Base-by-base conservation (phyloP, 2,888 invertebrate species). In the Hedya salicella region DNA sequence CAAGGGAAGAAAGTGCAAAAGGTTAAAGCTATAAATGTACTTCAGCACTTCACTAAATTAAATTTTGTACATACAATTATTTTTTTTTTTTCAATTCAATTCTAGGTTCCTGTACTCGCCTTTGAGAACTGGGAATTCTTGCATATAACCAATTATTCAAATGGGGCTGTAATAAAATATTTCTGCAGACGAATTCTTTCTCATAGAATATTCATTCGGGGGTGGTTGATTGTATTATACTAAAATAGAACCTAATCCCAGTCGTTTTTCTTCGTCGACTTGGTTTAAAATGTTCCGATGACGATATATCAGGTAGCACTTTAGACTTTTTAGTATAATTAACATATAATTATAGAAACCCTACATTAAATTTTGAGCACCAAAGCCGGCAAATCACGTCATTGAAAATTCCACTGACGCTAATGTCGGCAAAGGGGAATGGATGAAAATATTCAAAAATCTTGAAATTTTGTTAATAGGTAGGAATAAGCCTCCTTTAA, bases 141-240 rank as follows among this genome's bases (percentile, higher is more conserved):
- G 46, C 39, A 65, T 65, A 59, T 59, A 59, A 50, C 64, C 52
- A 59, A 65, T 60, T 60, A 52, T 60, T 53, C 30, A 30, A 46
- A 60, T 60, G 52, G 52, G 39, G 30, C 17, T 39, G 44, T 52
- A 52, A 59, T 64, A 60, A 59, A 59, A 65, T 25, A 44, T 59
- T 59, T 64, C 42, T 6, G 17, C 19, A 9, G 50, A 54, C 36
- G 52, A 53, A 36, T 59, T 59, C 19, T 59, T 65, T 40, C 14
- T 39, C 32, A 44, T 30, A 3, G 46, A 62, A 44, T 54, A 54
- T 48, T 62, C 39, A 46, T 32, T 54, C 13, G 5, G 14, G 9
- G 30, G 19, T n/a, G 32, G 9, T 30, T 17, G 21, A 17, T 32
- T 50, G 16, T 16, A 36, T 36, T 36, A n/a, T n/a, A 11, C 13